phyloP scores from a whole-genome alignment of 1,140 invertebrate species.

The Batillaria attramentaria region DNA sequence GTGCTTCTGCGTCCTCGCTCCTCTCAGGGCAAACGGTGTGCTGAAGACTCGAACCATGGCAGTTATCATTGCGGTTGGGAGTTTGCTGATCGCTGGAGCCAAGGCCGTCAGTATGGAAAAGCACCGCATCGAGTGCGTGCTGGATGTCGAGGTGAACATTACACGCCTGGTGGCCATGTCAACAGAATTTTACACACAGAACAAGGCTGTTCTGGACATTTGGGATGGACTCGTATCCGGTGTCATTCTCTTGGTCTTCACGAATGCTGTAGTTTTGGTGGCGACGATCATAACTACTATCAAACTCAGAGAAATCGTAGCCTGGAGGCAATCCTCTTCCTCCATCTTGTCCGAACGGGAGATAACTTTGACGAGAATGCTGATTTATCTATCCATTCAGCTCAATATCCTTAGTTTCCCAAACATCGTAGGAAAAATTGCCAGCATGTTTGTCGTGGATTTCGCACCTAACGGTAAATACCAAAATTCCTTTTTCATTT shows the following conservation, averaged over 20 bases:
- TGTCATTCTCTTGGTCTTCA: not conserved
- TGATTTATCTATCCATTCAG: not conserved
- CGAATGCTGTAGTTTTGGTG: not conserved
- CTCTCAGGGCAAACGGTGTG: not conserved
- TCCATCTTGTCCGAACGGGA: not conserved
- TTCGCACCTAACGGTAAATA: not conserved
- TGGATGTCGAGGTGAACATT: not conserved
- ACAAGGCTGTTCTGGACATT: not conserved
- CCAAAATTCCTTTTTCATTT: not conserved
- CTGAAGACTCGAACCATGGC: not conserved
- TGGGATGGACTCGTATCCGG: not conserved
- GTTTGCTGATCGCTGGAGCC: not conserved
- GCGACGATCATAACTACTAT: not conserved
- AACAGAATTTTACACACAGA: not conserved
- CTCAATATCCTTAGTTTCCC: not conserved
- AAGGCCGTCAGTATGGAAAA: not conserved
- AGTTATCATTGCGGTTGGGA: not conserved
- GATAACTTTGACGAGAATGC: not conserved
- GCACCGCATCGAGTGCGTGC: not conserved
- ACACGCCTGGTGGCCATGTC: not conserved
- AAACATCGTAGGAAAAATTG: not conserved
- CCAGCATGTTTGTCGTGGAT: not conserved
- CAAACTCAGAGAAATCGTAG: not conserved
- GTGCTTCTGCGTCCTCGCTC: not conserved
- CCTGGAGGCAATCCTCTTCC: not conserved